These are phyloP conservation scores for Butastur rufipennis DNA, from an alignment of 2,113 vertebrate genomes.

Conservation along the genomic window DNA sequence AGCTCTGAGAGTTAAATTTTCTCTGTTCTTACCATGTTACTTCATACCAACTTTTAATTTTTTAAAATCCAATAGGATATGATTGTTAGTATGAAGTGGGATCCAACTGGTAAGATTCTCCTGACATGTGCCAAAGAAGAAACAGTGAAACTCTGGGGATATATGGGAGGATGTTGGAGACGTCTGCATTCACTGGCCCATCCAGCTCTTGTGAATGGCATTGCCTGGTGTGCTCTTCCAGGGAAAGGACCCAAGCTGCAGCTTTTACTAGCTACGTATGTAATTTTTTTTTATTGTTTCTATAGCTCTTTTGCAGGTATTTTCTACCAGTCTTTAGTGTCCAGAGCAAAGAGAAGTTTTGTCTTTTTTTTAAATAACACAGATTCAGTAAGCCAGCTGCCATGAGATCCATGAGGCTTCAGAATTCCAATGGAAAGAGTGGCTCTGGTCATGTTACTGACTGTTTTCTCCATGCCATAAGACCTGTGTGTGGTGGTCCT, in stretches of 20 bases:
- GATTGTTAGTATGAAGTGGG: slow-evolving; percentile 89
- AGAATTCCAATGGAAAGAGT: not conserved
- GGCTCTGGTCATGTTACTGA: not conserved
- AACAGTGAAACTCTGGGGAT: slow-evolving; percentile 88
- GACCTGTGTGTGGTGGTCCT: not conserved
- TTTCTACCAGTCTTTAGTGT: not conserved
- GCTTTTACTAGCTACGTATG: slow-evolving; percentile 88
- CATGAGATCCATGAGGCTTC: not conserved
- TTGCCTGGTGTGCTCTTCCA: slow-evolving; percentile 85
- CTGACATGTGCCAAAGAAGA: slow-evolving; percentile 96
- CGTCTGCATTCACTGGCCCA: slow-evolving; percentile 84
- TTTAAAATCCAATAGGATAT: slow-evolving; percentile 78
- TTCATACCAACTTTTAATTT: not conserved
- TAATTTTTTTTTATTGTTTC: not conserved
- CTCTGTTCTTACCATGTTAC: not conserved
- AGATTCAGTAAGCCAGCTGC: not conserved
- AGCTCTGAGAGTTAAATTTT: not conserved
- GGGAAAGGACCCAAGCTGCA: slow-evolving; percentile 82
- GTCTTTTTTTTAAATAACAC: not conserved
- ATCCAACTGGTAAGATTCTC: slow-evolving; percentile 85
- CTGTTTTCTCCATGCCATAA: not conserved
- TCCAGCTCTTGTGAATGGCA: slow-evolving; percentile 83
- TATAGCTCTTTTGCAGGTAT: not conserved
- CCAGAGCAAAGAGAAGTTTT: not conserved
- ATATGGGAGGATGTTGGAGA: slow-evolving; percentile 78